Conservation (phyloP, 2,113 vertebrate species). For the Microcebus tavaratra region DNA sequence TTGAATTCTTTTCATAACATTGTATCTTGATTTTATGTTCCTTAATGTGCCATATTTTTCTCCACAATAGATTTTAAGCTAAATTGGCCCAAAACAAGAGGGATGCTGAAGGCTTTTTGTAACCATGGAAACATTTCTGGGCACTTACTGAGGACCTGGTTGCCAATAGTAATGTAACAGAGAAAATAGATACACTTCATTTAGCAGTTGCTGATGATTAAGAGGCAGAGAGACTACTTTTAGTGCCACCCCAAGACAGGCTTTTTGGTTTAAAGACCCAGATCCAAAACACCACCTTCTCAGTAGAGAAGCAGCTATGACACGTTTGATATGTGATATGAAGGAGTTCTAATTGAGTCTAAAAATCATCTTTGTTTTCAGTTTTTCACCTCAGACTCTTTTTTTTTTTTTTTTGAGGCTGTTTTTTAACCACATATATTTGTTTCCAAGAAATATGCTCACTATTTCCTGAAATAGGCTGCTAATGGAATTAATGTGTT, state of each 20-base stretch:
- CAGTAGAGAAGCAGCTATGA: slow-evolving; percentile 52
- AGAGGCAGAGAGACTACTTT: slow-evolving; percentile 80
- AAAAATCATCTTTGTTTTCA: slow-evolving; percentile 74
- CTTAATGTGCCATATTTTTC: slow-evolving; percentile 85
- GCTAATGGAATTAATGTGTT: slow-evolving; percentile 73
- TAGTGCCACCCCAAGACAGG: slow-evolving; percentile 79
- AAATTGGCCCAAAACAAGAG: slow-evolving; percentile 88
- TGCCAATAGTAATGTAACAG: slow-evolving; percentile 88
- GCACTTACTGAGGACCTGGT: slow-evolving; percentile 86
- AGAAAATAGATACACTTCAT: slow-evolving; percentile 89
- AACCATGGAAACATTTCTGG: slow-evolving; percentile 90
- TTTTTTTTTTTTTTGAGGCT: slow-evolving; percentile 65
- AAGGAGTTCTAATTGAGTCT: slow-evolving; percentile 69
- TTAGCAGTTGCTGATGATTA: slow-evolving; percentile 85
- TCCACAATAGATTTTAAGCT: slow-evolving; percentile 88
- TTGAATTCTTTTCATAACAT: slow-evolving; percentile 83
- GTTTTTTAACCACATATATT: slow-evolving; percentile 77
- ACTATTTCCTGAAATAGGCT: slow-evolving; percentile 74
- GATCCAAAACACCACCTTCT: slow-evolving; percentile 48
- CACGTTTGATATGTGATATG: slow-evolving; percentile 55
- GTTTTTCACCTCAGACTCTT: slow-evolving; percentile 70
- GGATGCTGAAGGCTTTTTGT: slow-evolving; percentile 88
- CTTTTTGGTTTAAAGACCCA: slow-evolving; percentile 74
- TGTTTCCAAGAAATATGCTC: slow-evolving; percentile 81
- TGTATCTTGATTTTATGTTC: slow-evolving; percentile 84